A percentile compares a stretch with the other conserved stretches of the same genome.
Conservation (phyloP, 2,113 vertebrate species). For the Dolichotis patagonum region DNA sequence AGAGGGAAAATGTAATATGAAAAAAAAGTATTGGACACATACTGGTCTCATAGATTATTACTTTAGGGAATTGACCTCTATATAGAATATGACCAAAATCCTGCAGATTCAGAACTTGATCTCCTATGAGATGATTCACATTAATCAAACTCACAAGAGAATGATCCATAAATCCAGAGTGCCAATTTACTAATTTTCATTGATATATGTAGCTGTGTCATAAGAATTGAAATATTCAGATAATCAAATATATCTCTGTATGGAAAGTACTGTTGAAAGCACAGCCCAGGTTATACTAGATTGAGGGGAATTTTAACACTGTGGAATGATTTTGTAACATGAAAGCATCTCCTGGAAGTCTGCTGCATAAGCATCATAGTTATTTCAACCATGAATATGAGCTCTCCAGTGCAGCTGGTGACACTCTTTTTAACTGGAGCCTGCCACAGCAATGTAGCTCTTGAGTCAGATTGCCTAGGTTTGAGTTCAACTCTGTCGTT, state of each 20-base stretch:
- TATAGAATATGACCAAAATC: neutral
- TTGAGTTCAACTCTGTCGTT: neutral
- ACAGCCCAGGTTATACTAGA: neutral
- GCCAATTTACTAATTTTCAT: neutral
- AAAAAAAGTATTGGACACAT: neutral
- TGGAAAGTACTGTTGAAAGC: neutral
- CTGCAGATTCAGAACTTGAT: neutral
- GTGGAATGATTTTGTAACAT: neutral
- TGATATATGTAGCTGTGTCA: neutral
- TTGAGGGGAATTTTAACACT: neutral
- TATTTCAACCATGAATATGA: neutral
- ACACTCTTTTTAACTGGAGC: neutral
- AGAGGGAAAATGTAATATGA: neutral
- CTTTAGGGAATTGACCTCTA: neutral
- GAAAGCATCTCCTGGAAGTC: neutral
- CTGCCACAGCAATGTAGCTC: neutral
- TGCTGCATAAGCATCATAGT: neutral
- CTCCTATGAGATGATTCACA: neutral
- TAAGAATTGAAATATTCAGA: constrained; percentile 26
- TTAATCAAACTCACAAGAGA: constrained; percentile 20
- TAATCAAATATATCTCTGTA: constrained; percentile 10
- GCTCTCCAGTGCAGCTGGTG: neutral
- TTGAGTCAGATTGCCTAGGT: neutral
- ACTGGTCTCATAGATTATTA: neutral
- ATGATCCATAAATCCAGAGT: neutral